phyloP scores from a whole-genome alignment of 2,888 invertebrate species.

The Apocheima hispidaria region DNA sequence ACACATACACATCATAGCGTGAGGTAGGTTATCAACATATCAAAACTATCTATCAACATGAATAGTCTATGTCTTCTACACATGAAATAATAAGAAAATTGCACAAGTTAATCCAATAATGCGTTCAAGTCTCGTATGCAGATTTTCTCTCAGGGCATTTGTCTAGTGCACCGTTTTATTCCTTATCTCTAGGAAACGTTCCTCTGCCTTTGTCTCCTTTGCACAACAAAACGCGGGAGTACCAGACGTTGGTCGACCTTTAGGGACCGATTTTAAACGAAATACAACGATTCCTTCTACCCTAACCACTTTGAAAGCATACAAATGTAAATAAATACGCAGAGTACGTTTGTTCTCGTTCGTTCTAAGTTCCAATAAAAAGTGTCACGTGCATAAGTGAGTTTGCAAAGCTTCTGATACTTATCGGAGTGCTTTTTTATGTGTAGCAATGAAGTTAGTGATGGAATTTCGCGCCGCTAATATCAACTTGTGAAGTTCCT shows the following conservation, averaged over 20 bases:
- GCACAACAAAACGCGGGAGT: slow-evolving; percentile 62
- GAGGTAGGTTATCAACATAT: too few relatives aligned
- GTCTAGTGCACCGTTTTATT: slow-evolving; percentile 63
- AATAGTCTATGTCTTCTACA: too few relatives aligned
- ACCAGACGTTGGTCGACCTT: slow-evolving; percentile 61
- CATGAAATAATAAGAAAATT: slow-evolving; percentile 12
- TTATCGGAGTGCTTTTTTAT: slow-evolving; percentile 53
- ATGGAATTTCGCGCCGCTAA: slow-evolving; percentile 49
- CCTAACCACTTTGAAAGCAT: slow-evolving; percentile 51
- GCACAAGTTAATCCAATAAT: slow-evolving; percentile 27
- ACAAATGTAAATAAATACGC: slow-evolving; percentile 36
- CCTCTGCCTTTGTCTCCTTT: slow-evolving; percentile 64
- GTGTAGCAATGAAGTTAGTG: slow-evolving; percentile 59
- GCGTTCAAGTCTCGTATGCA: slow-evolving; percentile 48
- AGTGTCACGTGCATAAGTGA: slow-evolving; percentile 60
- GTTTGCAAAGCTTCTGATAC: slow-evolving; percentile 53
- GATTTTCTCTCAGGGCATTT: slow-evolving; percentile 56
- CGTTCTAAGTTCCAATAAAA: slow-evolving; percentile 58
- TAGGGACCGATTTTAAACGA: slow-evolving; percentile 68
- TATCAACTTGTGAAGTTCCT: slow-evolving; percentile 20
- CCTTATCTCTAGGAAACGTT: slow-evolving; percentile 67
- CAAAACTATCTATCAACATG: not conserved
- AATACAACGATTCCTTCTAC: slow-evolving; percentile 58
- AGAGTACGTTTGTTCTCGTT: slow-evolving; percentile 48
- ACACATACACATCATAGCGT: too few relatives aligned